Conservation (phyloP, 2,797 vertebrate genomes). For the Sarcophilus harrisii region DNA sequence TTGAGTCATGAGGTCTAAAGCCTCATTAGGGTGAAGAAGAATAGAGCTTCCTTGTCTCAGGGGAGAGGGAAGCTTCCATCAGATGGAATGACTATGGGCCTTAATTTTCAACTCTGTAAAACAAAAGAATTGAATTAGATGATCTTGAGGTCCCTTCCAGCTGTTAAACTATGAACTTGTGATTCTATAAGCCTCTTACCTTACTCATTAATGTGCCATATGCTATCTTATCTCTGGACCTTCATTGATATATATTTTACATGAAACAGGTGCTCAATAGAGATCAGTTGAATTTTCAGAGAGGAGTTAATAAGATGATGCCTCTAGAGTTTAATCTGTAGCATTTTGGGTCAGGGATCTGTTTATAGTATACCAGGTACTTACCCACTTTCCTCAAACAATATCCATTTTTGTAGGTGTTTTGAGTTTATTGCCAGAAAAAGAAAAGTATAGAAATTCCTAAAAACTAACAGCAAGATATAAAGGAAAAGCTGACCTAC, state of each 20-base stretch:
- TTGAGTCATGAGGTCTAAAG: neutral
- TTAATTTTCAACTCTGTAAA: neutral
- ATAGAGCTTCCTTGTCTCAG: neutral
- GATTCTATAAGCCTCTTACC: neutral
- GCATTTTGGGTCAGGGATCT: neutral
- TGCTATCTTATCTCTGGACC: neutral
- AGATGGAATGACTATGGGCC: neutral
- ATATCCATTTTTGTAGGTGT: neutral
- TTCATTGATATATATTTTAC: neutral
- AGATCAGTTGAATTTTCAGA: neutral
- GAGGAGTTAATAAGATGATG: neutral
- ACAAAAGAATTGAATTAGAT: neutral
- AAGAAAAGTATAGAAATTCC: neutral
- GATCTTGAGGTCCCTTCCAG: neutral
- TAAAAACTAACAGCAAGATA: neutral
- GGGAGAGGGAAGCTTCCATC: neutral
- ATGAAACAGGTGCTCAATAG: neutral
- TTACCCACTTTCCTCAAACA: neutral
- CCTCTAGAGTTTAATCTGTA: neutral
- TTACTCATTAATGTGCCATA: neutral
- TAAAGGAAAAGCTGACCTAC: neutral
- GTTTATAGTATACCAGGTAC: neutral
- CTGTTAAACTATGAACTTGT: neutral
- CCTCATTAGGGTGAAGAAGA: neutral
- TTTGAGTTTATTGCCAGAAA: neutral